Base-by-base conservation (phyloP, 2,888 invertebrate species). In the Caenorhabditis japonica region DNA sequence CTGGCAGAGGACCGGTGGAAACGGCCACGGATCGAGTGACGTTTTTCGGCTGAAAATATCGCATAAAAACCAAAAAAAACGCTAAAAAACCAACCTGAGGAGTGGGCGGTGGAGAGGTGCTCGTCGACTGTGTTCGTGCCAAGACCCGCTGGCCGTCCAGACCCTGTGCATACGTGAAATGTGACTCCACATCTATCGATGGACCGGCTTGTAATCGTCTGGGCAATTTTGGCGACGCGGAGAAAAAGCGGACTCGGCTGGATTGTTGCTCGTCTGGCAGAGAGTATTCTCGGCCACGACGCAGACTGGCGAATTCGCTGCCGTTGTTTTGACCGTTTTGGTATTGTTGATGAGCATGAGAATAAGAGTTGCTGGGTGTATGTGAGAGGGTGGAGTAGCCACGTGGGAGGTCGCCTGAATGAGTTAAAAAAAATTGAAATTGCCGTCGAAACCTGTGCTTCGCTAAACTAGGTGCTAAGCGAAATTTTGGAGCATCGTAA, bases 1-100 rank as follows among this genome's bases (percentile, higher is more conserved):
- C 79, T 10, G 83, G 80, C 3, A 80, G 61, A 17, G 83, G 83
- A 13, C 83, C 83, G 0, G 83, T 83, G 4, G 75, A 56, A 0
- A 77, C 75, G 0, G 61, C 78, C 4, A 77, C 43, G 0, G 72
- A 68, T 38, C 72, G 13, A 2, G 64, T 71, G 17, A 58, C 59
- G n/a, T n/a, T n/a, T n/a, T n/a, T n/a, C n/a, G n/a, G n/a, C n/a
- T n/a, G n/a, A n/a, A n/a, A n/a, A n/a, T n/a, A n/a, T n/a, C n/a
- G n/a, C n/a, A n/a, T n/a, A n/a, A n/a, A n/a, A n/a, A n/a, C n/a
- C n/a, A n/a, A n/a, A n/a, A n/a, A n/a, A n/a, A 30, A 39, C 10
- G 36, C 34, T 36, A 59, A 34, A 19, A 46, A 39, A 10, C 38
- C 51, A 1, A 19, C 41, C 33, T n/a, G 19, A 3, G 46, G 27